Percentiles rank a stretch among this genome's conserved stretches.
Evolutionary conservation across 1,140 invertebrate species (phyloP).

Genomic region (Sycobia sp.): DNA sequence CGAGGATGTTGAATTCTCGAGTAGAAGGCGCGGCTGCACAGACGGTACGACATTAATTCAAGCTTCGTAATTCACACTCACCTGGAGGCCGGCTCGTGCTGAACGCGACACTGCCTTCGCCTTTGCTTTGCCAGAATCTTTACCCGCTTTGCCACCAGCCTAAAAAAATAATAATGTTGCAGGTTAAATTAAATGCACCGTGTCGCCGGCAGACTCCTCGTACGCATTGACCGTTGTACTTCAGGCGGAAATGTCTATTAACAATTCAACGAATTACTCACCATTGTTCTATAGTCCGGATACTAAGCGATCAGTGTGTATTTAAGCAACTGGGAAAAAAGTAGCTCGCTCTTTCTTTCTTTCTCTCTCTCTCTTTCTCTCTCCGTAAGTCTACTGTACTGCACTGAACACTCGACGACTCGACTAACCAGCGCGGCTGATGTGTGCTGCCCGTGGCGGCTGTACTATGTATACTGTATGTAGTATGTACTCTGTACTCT

Average conservation of each 20-base stretch:
- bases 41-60: conserved; percentile 7
- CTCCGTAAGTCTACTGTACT: neutral
- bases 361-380: no score
- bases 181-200: conserved; percentile 2
- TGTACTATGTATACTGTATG: no score
- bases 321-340: neutral
- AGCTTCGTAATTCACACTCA: no score
- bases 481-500: no score
- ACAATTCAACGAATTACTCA: neutral
- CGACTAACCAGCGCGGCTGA: no score
- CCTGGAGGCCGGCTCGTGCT: conserved; percentile 96
- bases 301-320: neutral
- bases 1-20: neutral
- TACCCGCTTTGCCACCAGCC: conserved; percentile 99
- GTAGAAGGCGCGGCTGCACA: neutral
- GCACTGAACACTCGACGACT: no score
- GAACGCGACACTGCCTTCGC: conserved; percentile 98
- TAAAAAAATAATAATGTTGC: conserved; percentile 47
- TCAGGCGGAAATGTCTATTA: neutral
- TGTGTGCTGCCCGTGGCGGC: no score
- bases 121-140: conserved; percentile 99
- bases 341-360: neutral
- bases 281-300: conserved; percentile 6
- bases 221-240: neutral
- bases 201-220: neutral